phyloP scores from a whole-genome alignment of 1,140 invertebrate genomes.

The Bombus superbus region DNA sequence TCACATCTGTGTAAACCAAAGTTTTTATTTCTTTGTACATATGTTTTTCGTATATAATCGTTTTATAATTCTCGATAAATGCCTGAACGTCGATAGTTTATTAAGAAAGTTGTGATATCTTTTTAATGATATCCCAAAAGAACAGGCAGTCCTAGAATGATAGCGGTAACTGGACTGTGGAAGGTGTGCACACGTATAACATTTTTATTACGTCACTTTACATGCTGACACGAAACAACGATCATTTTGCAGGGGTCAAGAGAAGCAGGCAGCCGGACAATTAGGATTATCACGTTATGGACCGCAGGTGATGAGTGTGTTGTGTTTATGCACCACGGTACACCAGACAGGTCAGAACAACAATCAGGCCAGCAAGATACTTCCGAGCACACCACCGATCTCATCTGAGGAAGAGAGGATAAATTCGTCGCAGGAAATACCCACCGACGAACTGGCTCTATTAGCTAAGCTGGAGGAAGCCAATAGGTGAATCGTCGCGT shows the following conservation, averaged over 20 bases:
- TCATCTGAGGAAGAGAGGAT: constrained; percentile 52
- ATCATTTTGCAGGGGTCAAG: constrained; percentile 32
- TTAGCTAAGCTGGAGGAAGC: constrained; percentile 96
- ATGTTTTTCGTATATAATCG: no score
- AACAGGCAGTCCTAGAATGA: background rate
- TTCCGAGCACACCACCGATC: constrained; percentile 43
- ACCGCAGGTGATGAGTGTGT: constrained; percentile 69
- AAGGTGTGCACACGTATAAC: background rate
- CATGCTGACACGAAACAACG: background rate
- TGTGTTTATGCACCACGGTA: constrained; percentile 67
- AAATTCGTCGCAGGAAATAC: constrained; percentile 70
- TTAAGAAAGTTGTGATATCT: no score
- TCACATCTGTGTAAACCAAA: no score
- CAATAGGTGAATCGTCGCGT: constrained; percentile 86
- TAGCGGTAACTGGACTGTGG: background rate
- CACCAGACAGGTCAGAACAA: constrained; percentile 52
- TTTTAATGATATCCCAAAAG: background rate
- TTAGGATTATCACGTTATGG: constrained; percentile 66
- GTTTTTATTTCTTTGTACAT: no score
- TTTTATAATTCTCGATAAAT: background rate
- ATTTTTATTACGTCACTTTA: background rate
- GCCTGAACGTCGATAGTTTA: background rate
- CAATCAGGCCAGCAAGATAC: constrained; percentile 57
- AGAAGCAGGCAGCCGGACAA: constrained; percentile 55
- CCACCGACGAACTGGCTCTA: constrained; percentile 89